Conservation (phyloP, 64 coral and sea anemone species). For the Actinia tenebrosa region DNA sequence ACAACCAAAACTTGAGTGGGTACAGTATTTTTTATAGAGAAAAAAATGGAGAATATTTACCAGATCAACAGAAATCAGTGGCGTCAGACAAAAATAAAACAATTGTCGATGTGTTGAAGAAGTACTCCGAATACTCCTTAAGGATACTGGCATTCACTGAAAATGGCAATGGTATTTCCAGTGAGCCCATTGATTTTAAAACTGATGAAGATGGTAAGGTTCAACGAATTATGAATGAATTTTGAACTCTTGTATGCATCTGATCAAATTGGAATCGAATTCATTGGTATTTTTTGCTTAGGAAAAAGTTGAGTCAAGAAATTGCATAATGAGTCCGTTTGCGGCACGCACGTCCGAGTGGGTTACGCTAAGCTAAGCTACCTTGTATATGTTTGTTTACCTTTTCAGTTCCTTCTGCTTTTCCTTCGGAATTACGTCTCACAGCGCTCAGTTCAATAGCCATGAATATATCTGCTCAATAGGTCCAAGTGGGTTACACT, state of each 20-base stretch:
- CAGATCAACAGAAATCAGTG: background rate
- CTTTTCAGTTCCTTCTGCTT: slow-evolving; percentile 4
- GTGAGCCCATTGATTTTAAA: slow-evolving; percentile 2
- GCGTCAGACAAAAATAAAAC: background rate
- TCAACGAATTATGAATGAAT: background rate
- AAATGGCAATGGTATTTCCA: slow-evolving; percentile 52
- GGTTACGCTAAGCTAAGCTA: background rate
- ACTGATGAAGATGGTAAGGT: slow-evolving; percentile 63
- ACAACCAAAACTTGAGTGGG: slow-evolving; percentile 13
- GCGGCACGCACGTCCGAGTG: too few relatives aligned
- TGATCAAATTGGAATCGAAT: too few relatives aligned
- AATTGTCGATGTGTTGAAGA: slow-evolving; percentile 3
- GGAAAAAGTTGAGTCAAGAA: too few relatives aligned
- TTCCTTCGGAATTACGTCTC: background rate
- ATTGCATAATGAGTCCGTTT: too few relatives aligned
- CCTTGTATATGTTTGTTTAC: background rate
- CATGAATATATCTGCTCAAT: background rate
- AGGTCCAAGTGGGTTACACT: background rate
- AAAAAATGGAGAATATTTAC: background rate
- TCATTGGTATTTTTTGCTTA: too few relatives aligned
- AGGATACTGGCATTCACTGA: slow-evolving; percentile 46
- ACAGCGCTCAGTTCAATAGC: slow-evolving; percentile 9
- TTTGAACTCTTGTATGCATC: too few relatives aligned
- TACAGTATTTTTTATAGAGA: slow-evolving; percentile 48
- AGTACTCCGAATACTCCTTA: slow-evolving; percentile 30